A percentile compares a stretch with the other conserved stretches of the same genome.
phyloP scores from a whole-genome alignment of 35 echinoderm and acorn worm genomes.

The Holothuria glaberrima region DNA sequence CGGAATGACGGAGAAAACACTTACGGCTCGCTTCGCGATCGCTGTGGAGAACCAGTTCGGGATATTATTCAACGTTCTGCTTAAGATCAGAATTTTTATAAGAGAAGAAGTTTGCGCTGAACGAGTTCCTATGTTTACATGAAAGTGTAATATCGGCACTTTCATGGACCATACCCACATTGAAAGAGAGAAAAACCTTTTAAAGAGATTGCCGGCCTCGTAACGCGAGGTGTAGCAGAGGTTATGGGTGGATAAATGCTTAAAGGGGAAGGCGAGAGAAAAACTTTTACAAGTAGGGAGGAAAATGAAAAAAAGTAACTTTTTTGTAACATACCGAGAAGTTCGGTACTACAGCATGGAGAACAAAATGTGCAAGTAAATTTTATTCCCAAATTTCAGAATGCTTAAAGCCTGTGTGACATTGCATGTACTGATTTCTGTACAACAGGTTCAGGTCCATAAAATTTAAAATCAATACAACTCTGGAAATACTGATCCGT shows the following conservation, averaged over 20 bases:
- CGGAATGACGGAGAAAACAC: slow-evolving; percentile 26
- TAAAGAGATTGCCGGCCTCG: slow-evolving; percentile 24
- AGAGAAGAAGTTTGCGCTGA: background rate
- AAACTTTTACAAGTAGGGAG: background rate
- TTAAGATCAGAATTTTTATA: slow-evolving; percentile 29
- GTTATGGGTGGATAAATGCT: slow-evolving; percentile 13
- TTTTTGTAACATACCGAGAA: too few species aligned
- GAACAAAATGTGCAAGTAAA: too few species aligned
- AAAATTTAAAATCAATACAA: too few species aligned
- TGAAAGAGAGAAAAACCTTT: slow-evolving; percentile 24
- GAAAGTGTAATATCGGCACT: slow-evolving; percentile 30
- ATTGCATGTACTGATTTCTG: too few species aligned
- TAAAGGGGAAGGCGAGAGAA: slow-evolving; percentile 7
- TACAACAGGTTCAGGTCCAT: too few species aligned
- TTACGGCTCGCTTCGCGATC: slow-evolving; percentile 14
- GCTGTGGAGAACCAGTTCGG: background rate
- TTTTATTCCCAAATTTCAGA: too few species aligned
- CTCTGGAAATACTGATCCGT: too few species aligned
- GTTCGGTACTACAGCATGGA: too few species aligned
- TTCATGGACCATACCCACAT: slow-evolving; percentile 24
- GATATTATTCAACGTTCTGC: slow-evolving; percentile 21
- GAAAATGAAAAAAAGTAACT: too few species aligned
- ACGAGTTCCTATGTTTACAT: slow-evolving; percentile 31
- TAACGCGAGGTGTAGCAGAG: slow-evolving; percentile 2
- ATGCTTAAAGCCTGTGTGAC: too few species aligned